Base-by-base conservation (phyloP, 2,888 invertebrate genomes). In the Agrotis segetum region DNA sequence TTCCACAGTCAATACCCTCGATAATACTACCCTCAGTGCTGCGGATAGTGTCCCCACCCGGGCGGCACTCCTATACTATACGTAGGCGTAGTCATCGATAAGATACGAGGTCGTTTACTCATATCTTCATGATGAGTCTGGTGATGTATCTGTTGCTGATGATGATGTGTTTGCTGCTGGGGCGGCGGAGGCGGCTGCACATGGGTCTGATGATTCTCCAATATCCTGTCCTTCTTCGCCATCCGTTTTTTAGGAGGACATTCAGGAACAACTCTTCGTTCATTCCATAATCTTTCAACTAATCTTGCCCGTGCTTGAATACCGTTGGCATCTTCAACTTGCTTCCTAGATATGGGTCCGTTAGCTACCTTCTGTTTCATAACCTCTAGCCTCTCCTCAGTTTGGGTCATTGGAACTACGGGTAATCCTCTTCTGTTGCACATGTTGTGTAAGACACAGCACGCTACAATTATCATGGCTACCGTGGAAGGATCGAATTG, bases 361-460 rank as follows among this genome's bases (percentile, higher is more conserved):
- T 95, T 95, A 0, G 95, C 95, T 0, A 95, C 95, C 49, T 94
- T 94, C 73, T 95, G 95, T 58, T 95, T 95, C 95, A 95, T 95
- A 0, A 91, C 91, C 67, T 95, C 95, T 9, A 95, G 66, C 0
- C 95, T 81, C 50, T 95, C 95, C 46, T 95, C 95, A 0, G 95
- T 89, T 17, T 92, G 93, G 0, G 94, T 94, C 92, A 95, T 93
- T 1, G 90, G 90, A 0, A 90, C 87, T 0, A 90, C 77, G 0
- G 93, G 91, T 2, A 95, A 21, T 0, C 92, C 92, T 9, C 90
- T 79, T 13, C 87, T 81, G 56, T 91, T 93, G 52, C 95, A 95
- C 0, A 95, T 90, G 69, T 95, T 95, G 64, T 95, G 93, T 0
- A 95, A 83, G 0, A 95, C 87, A 40, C 95, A 95, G 76, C 95